Base-by-base conservation (phyloP, 1,140 invertebrate genomes). In the Solen grandis region DNA sequence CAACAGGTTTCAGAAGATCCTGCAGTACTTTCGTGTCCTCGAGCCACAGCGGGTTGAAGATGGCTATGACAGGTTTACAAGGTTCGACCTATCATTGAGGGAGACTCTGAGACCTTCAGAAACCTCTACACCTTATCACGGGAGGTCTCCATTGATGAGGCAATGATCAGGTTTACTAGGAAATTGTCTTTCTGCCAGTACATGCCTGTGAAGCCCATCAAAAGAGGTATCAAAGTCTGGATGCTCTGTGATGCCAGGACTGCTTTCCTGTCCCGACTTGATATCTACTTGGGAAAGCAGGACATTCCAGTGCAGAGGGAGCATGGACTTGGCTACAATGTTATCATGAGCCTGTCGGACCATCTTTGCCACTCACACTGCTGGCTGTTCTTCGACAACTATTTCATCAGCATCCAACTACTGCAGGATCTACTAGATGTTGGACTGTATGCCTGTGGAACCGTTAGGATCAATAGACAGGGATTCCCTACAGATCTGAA, bases 141-240 rank as follows among this genome's bases (percentile, higher is more conserved):
- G n/a, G n/a, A n/a, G n/a, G n/a, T n/a, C n/a, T n/a, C n/a, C n/a
- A 8, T 70, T 14, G 66, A 70, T 46, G 66, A 70, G 29, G 66
- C 66, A 5, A 54, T 70, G 66, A 29, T 70, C 3, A 70, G 33
- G 27, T 70, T 22, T 29, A 52, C 41, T 52, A 50, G 66, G 2
- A 19, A 31, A 14, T 22, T 70, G 4, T 70, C 66, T n/a, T 70
- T 70, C 27, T n/a, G 25, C n/a, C n/a, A n/a, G n/a, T n/a, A n/a
- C n/a, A n/a, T n/a, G n/a, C n/a, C n/a, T n/a, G n/a, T n/a, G n/a
- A n/a, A n/a, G n/a, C n/a, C n/a, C n/a, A n/a, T n/a, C n/a, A n/a
- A n/a, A n/a, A n/a, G n/a, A n/a, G n/a, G n/a, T n/a, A n/a, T n/a
- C n/a, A n/a, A n/a, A n/a, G n/a, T n/a, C n/a, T n/a, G n/a, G n/a